phyloP scores from a whole-genome alignment of 2,888 invertebrate genomes.

The Philereme vetulata region DNA sequence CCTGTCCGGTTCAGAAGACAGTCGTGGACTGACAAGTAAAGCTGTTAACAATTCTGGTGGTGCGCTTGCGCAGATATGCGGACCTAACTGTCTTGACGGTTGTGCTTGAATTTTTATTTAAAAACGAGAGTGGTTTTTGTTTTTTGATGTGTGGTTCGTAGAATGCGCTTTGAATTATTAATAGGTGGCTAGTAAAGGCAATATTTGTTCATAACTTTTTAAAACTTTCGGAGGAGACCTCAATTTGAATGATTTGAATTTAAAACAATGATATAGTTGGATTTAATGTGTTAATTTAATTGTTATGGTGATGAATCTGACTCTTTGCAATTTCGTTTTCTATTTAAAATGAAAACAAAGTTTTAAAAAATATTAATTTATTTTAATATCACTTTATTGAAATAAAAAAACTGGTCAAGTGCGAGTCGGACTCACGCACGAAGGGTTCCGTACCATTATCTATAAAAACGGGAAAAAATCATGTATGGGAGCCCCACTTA shows the following conservation, averaged over 20 bases:
- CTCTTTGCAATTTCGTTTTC: too few relatives aligned
- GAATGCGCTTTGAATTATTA: conserved; percentile 24
- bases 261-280: too few relatives aligned
- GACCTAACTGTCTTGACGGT: conserved; percentile 77
- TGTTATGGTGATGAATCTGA: too few relatives aligned
- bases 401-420: too few relatives aligned
- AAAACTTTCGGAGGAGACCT: not conserved
- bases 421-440: too few relatives aligned
- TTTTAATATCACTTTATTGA: too few relatives aligned
- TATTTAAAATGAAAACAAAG: too few relatives aligned
- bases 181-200: not conserved
- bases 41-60: conserved; percentile 67
- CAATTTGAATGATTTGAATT: not conserved
- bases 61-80: conserved; percentile 65
- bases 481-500: too few relatives aligned
- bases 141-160: conserved; percentile 33
- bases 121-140: conserved; percentile 72
- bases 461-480: too few relatives aligned
- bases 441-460: too few relatives aligned
- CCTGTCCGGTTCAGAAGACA: conserved; percentile 73
- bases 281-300: too few relatives aligned
- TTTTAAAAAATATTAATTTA: too few relatives aligned
- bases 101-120: conserved; percentile 71
- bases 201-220: not conserved
- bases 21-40: conserved; percentile 74